Evolutionary conservation across 53 echinoderm and acorn worm genomes (phyloP).

Genomic region (Temnopleurus reevesii): DNA sequence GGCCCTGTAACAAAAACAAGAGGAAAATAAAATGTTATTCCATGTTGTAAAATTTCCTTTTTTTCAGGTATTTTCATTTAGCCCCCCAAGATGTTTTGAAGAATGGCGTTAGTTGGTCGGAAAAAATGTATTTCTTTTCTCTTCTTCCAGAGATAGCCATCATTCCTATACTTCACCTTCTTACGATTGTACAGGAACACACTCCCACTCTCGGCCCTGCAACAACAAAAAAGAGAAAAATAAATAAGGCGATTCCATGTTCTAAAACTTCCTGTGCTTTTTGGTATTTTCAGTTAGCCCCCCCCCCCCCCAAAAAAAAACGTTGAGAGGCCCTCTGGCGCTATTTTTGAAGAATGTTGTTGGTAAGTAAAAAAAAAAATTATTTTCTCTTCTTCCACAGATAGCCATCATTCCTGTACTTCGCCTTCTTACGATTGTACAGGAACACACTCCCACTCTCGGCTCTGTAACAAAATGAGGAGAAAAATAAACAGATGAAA

Average conservation of each 20-base stretch:
- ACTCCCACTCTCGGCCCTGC: background rate
- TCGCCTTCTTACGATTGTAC: slow-evolving; percentile 94
- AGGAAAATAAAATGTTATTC: background rate
- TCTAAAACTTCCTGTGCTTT: too few relatives aligned
- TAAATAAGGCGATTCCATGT: too few relatives aligned
- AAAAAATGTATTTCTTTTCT: too few relatives aligned
- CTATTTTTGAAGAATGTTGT: too few relatives aligned
- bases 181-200: background rate
- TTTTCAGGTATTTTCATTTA: too few relatives aligned
- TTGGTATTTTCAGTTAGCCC: too few relatives aligned
- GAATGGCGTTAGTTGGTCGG: too few relatives aligned
- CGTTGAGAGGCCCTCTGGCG: too few relatives aligned
- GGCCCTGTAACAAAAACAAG: slow-evolving; percentile 63
- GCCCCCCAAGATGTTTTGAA: too few relatives aligned
- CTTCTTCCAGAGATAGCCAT: slow-evolving; percentile 96
- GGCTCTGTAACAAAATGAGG: slow-evolving; percentile 63
- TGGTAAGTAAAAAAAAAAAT: too few relatives aligned
- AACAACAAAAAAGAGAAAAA: background rate
- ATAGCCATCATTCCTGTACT: slow-evolving; percentile 87
- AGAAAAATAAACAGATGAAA: background rate
- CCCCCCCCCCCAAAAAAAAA: too few relatives aligned
- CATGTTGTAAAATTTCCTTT: too few relatives aligned
- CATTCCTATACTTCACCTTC: slow-evolving; percentile 76
- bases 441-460: slow-evolving; percentile 87
- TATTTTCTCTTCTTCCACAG: slow-evolving; percentile 97